Evolutionary conservation across 1,140 invertebrate species (phyloP), one percentile per base, ranked within the genome.

Genomic region (Drosophila funebris): DNA sequence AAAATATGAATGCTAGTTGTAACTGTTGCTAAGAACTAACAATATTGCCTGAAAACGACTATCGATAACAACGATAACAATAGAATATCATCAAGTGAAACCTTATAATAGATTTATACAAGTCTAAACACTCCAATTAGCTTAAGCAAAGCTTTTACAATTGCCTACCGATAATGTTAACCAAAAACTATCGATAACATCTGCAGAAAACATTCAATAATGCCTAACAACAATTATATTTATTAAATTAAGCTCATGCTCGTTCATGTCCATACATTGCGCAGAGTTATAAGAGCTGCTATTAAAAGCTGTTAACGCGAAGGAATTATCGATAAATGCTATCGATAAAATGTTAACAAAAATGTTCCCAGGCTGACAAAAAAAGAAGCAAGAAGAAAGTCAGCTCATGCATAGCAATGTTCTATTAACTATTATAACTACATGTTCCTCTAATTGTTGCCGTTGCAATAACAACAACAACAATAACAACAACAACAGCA

Each of bases 401-500:
- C 37, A 31, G 29, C 5, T 41, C 43, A 39, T 14, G 14, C 44
- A 31, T 48, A 20, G 14, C 48, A 50, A 39, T 50, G 33, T 50
- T 62, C 57, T 69, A 16, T 39, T 43, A 52, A 50, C 44, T 48
- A 58, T 72, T 29, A 27, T 64, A 69, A 66, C 72, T 71, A 52
- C 73, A 43, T 85, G 82, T 80, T 85, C 29, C 53, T 60, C 68
- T 84, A 84, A 84, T 85, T 84, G 81, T 84, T 78, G 63, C 54
- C 68, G 46, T 80, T 66, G 44, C 31, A 36, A 63, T 60, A 53
- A 33, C 54, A 53, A 31, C 48, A 67, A 29, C 8, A 37, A 16
- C 58, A 48, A 13, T 22, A 31, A 13, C 39, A 36, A 41, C 29
- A 48, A 57, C 27, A 56, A 16, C 57, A 46, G 20, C 29, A 54